phyloP scores from a whole-genome alignment of 2,113 vertebrate species.

The Vulpes vulpes region DNA sequence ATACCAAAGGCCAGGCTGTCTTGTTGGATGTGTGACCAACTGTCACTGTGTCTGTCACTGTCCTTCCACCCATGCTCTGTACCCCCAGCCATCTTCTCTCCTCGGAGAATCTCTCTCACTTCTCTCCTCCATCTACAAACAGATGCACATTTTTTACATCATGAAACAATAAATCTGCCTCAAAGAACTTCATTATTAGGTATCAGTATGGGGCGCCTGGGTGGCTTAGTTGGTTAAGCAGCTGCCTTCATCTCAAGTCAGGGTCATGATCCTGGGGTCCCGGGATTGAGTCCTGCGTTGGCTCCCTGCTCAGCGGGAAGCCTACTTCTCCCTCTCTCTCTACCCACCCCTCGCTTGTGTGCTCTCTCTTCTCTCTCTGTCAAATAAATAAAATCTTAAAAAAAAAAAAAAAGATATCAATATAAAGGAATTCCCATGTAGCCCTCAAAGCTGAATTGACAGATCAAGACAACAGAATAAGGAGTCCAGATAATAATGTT shows the following conservation, averaged over 20 bases:
- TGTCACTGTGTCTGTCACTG: neutral
- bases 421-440: neutral
- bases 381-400: no score
- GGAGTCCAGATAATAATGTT: neutral
- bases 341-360: no score
- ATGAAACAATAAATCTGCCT: neutral
- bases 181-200: neutral
- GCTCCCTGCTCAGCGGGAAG: no score
- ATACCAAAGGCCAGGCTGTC: fast-evolving
- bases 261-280: no score
- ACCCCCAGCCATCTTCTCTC: neutral
- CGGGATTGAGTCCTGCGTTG: no score
- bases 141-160: neutral
- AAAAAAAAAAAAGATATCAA: neutral
- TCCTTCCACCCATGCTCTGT: neutral
- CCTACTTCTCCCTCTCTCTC: no score
- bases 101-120: neutral
- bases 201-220: neutral
- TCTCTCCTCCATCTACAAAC: neutral
- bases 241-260: no score
- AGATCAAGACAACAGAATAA: neutral
- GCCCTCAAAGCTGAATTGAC: no score
- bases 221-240: no score
- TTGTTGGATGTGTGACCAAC: fast-evolving
- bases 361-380: no score